Conservation (phyloP, 2,797 vertebrate genomes). For the Sebastes cheni region DNA sequence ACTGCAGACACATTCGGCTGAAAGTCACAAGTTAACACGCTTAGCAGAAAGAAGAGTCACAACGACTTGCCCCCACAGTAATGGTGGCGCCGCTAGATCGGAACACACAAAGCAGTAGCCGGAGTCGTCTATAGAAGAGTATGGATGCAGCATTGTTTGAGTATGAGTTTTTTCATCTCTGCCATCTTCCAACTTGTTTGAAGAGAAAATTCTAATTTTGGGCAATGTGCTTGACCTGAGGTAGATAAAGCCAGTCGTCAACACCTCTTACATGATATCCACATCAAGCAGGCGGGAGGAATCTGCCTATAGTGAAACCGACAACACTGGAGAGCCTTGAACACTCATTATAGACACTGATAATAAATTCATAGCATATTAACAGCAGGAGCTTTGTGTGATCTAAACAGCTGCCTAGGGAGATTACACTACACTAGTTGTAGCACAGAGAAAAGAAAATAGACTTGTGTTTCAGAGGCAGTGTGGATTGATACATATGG, state of each 20-base stretch:
- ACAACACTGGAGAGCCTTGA: background rate
- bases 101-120: background rate
- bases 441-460: background rate
- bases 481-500: background rate
- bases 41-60: too few relatives aligned
- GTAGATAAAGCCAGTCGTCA: background rate
- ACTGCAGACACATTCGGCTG: too few relatives aligned
- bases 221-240: background rate
- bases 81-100: too few relatives aligned
- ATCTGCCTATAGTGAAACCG: background rate
- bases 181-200: background rate
- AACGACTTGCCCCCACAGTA: too few relatives aligned
- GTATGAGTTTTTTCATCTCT: background rate
- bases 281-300: background rate
- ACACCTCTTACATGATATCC: background rate
- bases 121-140: background rate
- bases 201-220: background rate
- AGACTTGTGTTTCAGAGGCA: background rate
- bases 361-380: background rate
- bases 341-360: background rate
- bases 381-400: background rate
- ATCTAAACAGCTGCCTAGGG: background rate
- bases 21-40: accelerated
- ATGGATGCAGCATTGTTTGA: background rate
- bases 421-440: background rate